Evolutionary conservation across 2,797 vertebrate genomes (phyloP).

Genomic region (Phataginus tricuspis): DNA sequence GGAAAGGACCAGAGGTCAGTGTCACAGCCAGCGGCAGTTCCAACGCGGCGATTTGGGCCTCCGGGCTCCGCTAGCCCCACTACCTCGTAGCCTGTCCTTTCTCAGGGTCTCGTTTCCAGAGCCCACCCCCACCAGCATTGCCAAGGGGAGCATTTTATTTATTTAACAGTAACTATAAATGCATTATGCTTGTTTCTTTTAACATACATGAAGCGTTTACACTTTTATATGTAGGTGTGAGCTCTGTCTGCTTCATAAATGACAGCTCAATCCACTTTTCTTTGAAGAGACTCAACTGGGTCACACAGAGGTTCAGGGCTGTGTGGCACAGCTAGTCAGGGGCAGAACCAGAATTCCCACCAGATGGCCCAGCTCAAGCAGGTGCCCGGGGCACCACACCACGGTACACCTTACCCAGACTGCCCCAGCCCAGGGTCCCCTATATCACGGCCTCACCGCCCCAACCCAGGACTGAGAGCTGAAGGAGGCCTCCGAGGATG

Average conservation of each 20-base stretch:
- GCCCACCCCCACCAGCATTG: not conserved
- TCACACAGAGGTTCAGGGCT: not conserved
- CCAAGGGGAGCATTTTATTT: not conserved
- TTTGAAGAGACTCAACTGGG: not conserved
- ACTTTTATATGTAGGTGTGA: not conserved
- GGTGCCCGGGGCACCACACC: not conserved
- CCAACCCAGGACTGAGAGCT: not conserved
- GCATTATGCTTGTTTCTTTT: not conserved
- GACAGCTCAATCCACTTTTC: not conserved
- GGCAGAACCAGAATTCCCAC: no score
- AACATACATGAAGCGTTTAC: not conserved
- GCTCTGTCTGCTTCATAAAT: not conserved
- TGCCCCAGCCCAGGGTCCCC: no score
- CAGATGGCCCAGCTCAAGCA: not conserved
- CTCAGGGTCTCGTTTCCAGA: not conserved
- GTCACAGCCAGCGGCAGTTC: no score
- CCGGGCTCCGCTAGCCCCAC: no score
- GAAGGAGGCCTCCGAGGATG: not conserved
- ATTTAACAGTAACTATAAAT: not conserved
- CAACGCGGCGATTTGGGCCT: not conserved
- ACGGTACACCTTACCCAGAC: not conserved
- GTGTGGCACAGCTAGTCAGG: not conserved
- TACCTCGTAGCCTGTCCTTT: not conserved
- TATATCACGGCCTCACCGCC: not conserved
- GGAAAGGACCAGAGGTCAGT: not conserved